phyloP scores from a whole-genome alignment of 2,797 vertebrate genomes.

The Cossypha heuglini region DNA sequence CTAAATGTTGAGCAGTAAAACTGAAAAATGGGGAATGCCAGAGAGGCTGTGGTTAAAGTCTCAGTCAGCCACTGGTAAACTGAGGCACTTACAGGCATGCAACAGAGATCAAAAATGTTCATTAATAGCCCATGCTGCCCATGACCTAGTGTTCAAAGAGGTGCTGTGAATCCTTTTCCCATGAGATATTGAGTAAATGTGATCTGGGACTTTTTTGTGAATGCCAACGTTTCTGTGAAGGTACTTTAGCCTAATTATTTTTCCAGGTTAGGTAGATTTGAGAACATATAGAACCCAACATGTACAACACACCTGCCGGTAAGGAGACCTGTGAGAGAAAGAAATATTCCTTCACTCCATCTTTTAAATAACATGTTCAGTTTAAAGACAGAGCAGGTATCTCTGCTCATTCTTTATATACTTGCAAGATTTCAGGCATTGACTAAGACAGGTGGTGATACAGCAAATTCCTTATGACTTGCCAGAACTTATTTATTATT shows the following conservation, averaged over 20 bases:
- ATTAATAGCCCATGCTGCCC: rapidly evolving
- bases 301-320: background rate
- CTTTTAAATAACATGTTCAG: background rate
- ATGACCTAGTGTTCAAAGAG: background rate
- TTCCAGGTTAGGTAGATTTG: background rate
- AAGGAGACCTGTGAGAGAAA: background rate
- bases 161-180: background rate
- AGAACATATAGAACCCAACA: rapidly evolving
- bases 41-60: background rate
- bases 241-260: background rate
- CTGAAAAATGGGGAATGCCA: background rate
- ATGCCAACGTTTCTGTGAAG: background rate
- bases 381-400: background rate
- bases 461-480: background rate
- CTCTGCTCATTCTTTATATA: conserved; percentile 7
- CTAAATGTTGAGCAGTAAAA: background rate
- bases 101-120: background rate
- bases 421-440: conserved; percentile 21
- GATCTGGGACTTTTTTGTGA: background rate
- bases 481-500: conserved; percentile 53
- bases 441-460: conserved; percentile 6
- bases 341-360: background rate
- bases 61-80: background rate
- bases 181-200: background rate
- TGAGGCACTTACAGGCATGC: background rate